Evolutionary conservation across 2,888 invertebrate genomes (phyloP).

Genomic region (Pandemis corylana): DNA sequence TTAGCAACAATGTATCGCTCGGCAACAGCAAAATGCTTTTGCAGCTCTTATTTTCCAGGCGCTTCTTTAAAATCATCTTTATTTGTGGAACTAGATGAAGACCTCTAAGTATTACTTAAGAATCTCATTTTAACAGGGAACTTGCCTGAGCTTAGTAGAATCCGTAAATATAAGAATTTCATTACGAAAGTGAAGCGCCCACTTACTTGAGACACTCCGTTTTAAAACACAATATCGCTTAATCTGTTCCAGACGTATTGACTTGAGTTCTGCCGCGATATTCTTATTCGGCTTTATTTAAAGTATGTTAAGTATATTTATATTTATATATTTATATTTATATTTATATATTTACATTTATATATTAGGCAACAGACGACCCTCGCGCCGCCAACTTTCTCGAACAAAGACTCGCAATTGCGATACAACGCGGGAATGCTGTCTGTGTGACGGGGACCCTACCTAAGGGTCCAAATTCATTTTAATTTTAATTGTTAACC

Average conservation of each 20-base stretch:
- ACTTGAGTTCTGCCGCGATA: no score
- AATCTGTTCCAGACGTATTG: background rate
- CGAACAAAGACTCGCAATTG: no score
- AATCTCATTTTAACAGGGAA: conserved; percentile 27
- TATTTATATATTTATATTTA: no score
- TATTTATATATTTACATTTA: no score
- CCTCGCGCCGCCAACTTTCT: no score
- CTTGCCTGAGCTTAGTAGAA: conserved; percentile 17
- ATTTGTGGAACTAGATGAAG: conserved; percentile 12
- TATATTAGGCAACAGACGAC: no score
- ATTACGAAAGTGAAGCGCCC: conserved; percentile 33
- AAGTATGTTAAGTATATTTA: no score
- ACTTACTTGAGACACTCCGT: conserved; percentile 29
- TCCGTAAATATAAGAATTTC: conserved; percentile 40
- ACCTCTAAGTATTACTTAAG: conserved; percentile 30
- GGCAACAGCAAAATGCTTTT: background rate
- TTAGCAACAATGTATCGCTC: background rate
- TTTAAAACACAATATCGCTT: conserved; percentile 28
- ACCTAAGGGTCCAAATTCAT: no score
- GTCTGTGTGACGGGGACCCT: no score
- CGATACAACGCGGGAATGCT: no score
- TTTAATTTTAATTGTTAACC: no score
- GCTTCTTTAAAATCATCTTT: conserved; percentile 20
- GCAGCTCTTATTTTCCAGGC: background rate
- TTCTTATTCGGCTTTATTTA: no score